Base-by-base conservation (phyloP, 2,797 vertebrate genomes). In the Rachycentron canadum region DNA sequence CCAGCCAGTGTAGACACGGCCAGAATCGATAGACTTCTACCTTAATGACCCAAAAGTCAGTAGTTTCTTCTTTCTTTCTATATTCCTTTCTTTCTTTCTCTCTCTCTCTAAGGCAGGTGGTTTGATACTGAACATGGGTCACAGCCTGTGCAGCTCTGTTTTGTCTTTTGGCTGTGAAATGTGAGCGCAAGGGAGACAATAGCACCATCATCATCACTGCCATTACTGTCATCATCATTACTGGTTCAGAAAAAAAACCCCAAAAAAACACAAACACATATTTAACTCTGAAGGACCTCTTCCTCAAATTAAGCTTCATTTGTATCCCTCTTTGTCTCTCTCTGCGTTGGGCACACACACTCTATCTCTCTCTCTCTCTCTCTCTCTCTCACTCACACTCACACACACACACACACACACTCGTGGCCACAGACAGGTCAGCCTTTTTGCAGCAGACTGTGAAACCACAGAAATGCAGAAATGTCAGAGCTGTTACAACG, bases 1-100 rank as follows among this genome's bases (percentile, higher is more conserved):
- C 26, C 26, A 2, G 75, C 78, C 53, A 47, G 60, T 76, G 66
- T 28, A 84, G 69, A 86, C 78, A 74, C 68, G 68, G 79, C 66
- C 74, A 83, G 53, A 75, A 89, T 91, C 91, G 2, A 92, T 91
- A 73, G 53, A 74, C 62, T 68, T 80, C 76, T 76, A 56, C 77
- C 70, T 83, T 84, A 89, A 91, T 89, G 83, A 85, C 75, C 73
- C 61, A 73, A 83, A 85, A 89, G 85, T 76, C 82, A 69, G 64
- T 70, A 4, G 19, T 85, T 86, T 61, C 26, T 72, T 62, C 36
- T 52, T 45, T 60, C 28, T 59, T 57, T 52, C 34, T 84, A 69
- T 61, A 3, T 81, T 64, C 12, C 17, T 63, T 60, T 32, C 28
- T 62, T 36, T 50, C 45, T 63, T 40, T 40, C 32, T 45, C 16